phyloP scores from a whole-genome alignment of 2,113 vertebrate genomes.

The Albula goreensis region DNA sequence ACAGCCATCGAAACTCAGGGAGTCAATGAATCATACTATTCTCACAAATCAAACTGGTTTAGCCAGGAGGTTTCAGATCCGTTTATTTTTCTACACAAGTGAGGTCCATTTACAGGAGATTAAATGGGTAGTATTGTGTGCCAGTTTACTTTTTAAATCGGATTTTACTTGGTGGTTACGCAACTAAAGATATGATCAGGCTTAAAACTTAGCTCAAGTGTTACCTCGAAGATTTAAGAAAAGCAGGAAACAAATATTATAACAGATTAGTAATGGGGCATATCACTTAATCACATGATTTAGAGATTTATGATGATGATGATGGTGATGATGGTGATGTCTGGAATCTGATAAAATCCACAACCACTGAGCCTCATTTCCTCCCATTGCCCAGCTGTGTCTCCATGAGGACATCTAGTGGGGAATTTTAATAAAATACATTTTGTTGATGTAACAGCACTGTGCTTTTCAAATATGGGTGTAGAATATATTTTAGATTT shows the following conservation, averaged over 20 bases:
- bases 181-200: neutral
- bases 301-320: neutral
- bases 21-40: neutral
- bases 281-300: neutral
- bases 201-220: too few relatives aligned
- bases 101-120: neutral
- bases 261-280: neutral
- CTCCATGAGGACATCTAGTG: constrained; percentile 22
- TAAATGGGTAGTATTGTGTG: too few relatives aligned
- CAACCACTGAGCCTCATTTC: neutral
- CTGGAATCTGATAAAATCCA: neutral
- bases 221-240: too few relatives aligned
- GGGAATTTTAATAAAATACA: neutral
- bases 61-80: neutral
- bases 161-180: neutral
- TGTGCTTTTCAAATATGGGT: neutral
- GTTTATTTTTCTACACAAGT: neutral
- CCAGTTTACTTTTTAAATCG: too few relatives aligned
- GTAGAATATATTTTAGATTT: neutral
- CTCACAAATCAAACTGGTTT: neutral
- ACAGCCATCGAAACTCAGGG: neutral
- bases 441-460: neutral
- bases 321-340: neutral
- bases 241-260: too few relatives aligned
- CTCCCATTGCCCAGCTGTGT: neutral